Conservation (phyloP, 1,140 invertebrate species). For the Campodea augens region DNA sequence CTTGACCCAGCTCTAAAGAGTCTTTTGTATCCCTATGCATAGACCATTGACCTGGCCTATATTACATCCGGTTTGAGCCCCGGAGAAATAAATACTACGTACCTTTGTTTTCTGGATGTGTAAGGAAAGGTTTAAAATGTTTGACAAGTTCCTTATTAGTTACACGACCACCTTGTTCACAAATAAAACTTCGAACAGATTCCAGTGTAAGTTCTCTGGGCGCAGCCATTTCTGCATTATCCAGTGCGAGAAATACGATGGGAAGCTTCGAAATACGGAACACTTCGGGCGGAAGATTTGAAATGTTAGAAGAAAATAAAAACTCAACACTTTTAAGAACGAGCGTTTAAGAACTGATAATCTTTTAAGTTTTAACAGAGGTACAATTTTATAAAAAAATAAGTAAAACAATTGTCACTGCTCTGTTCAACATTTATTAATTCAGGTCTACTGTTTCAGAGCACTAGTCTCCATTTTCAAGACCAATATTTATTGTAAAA, state of each 20-base stretch:
- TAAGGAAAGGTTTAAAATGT: constrained; percentile 68
- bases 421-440: too few relatives aligned
- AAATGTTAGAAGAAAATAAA: not conserved
- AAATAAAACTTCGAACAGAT: constrained; percentile 62
- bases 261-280: not conserved
- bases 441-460: too few relatives aligned
- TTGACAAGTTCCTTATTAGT: constrained; percentile 72
- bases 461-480: too few relatives aligned
- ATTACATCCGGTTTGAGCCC: too few relatives aligned
- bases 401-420: too few relatives aligned
- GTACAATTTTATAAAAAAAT: too few relatives aligned
- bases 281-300: not conserved
- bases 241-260: not conserved
- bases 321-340: not conserved
- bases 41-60: too few relatives aligned
- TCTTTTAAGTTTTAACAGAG: too few relatives aligned
- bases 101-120: constrained; percentile 55
- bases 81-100: constrained; percentile 21
- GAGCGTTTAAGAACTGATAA: too few relatives aligned
- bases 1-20: too few relatives aligned
- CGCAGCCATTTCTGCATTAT: constrained; percentile 34
- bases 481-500: too few relatives aligned
- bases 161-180: constrained; percentile 59
- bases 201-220: constrained; percentile 55
- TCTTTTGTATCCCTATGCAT: too few relatives aligned